Base-by-base conservation (phyloP, 1,140 invertebrate genomes). In the Cephus cinctus region DNA sequence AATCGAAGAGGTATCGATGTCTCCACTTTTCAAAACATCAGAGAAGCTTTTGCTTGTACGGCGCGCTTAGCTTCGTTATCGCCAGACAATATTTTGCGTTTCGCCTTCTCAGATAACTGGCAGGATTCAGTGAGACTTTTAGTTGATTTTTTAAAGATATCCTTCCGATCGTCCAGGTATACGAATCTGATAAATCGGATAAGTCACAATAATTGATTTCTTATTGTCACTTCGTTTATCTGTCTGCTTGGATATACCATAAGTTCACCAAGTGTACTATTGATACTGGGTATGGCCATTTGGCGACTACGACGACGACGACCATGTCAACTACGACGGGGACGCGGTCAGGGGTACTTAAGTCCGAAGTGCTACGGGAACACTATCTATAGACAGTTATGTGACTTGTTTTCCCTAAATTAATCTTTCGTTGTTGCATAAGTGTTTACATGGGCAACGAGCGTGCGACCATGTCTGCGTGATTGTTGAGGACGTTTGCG, bases 171-270 rank as follows among this genome's bases (percentile, higher is more conserved):
- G n/a, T 30, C 34, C 23, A 1, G n/a, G 18, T 9, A 5, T 5
- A 32, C 20, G 25, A 38, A 44, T 40, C 27, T 31, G 39, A 14
- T 50, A 36, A 22, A 34, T 9, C 12, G 16, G 4, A 14, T 18
- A 18, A 8, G n/a, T 6, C 9, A 35, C 9, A 35, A 14, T 5
- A 15, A 35, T n/a, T n/a, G 32, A 35, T 5, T 35, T 35, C 14
- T 55, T 59, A 59, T 59, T 57, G 35, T n/a, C 19, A 16, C 8
- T 35, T n/a, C 6, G n/a, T 20, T 16, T 56, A 61, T 59, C 59
- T 59, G 59, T 54, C 56, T 11, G 27, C 50, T 46, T 44, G 45
- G 45, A 49, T 40, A 47, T 53, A 12, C 41, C 36, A 43, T 59
- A 61, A 61, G 58, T 59, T 61, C 57, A 61, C 27, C n/a, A n/a